These are phyloP conservation scores for Phrixothrix hirtus DNA, from an alignment of 2,888 invertebrate genomes.

Conservation along the genomic window DNA sequence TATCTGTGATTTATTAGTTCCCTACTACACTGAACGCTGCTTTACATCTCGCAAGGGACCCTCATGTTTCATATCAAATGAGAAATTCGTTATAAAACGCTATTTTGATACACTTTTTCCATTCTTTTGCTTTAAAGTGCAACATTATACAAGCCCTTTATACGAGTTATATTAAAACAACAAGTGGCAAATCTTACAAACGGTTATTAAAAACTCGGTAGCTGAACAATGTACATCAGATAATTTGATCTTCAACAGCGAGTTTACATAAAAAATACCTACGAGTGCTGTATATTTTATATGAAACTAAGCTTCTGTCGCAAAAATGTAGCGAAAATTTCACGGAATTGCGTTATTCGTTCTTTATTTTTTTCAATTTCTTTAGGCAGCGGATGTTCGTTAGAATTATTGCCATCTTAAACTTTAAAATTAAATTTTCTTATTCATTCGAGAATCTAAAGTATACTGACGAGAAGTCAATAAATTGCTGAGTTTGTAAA, in stretches of 20 bases:
- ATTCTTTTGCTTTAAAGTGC: slow-evolving; percentile 7
- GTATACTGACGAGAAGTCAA: too few relatives aligned
- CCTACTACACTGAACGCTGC: slow-evolving; percentile 42
- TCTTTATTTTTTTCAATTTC: too few relatives aligned
- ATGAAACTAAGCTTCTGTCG: too few relatives aligned
- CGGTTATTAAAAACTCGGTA: slow-evolving; percentile 12
- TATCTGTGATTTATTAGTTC: slow-evolving; percentile 45
- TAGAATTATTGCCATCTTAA: too few relatives aligned
- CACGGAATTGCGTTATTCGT: too few relatives aligned
- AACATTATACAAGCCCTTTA: slow-evolving; percentile 7
- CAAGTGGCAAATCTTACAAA: slow-evolving; percentile 7
- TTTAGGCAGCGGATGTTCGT: too few relatives aligned
- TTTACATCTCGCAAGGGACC: slow-evolving; percentile 41
- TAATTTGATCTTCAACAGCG: slow-evolving; percentile 1
- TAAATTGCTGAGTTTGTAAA: too few relatives aligned
- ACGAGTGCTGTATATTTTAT: too few relatives aligned
- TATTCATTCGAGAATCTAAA: too few relatives aligned
- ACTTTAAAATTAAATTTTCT: too few relatives aligned
- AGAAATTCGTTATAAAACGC: slow-evolving; percentile 40
- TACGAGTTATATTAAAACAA: slow-evolving; percentile 13
- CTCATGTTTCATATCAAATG: slow-evolving; percentile 40
- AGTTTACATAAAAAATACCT: too few relatives aligned
- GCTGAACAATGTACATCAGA: slow-evolving; percentile 6
- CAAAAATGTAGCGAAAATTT: too few relatives aligned
- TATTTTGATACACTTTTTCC: slow-evolving; percentile 28